Evolutionary conservation across 2,797 vertebrate species (phyloP).

Genomic region (Lerista edwardsae): DNA sequence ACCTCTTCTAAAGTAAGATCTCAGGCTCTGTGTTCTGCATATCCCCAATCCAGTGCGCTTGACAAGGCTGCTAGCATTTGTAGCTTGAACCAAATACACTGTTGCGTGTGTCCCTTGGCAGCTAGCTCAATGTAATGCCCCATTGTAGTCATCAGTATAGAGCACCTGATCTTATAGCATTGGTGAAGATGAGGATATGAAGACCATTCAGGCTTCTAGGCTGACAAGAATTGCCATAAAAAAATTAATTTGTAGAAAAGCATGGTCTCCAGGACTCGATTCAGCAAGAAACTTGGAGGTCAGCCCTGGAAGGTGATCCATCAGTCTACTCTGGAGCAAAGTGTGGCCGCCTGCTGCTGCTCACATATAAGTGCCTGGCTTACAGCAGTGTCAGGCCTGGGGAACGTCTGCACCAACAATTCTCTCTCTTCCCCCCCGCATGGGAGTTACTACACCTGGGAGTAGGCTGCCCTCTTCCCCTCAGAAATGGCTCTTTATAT

Average conservation of each 20-base stretch:
- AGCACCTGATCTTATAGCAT: background rate
- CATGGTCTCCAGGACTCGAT: background rate
- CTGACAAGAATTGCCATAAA: background rate
- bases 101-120: background rate
- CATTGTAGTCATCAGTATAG: background rate
- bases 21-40: background rate
- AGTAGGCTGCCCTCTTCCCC: too few relatives aligned
- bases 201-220: background rate
- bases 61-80: background rate
- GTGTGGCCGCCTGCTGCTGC: too few relatives aligned
- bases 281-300: background rate
- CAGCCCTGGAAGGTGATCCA: background rate
- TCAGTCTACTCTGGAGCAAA: too few relatives aligned
- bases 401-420: too few relatives aligned
- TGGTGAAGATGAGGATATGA: background rate
- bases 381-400: too few relatives aligned
- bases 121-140: background rate
- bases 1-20: background rate
- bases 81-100: background rate
- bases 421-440: too few relatives aligned
- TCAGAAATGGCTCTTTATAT: too few relatives aligned
- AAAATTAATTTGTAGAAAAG: background rate
- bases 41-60: background rate
- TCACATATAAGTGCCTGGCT: too few relatives aligned
- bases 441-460: too few relatives aligned